phyloP scores from a whole-genome alignment of 2,888 invertebrate genomes.

The Callosobruchus maculatus region DNA sequence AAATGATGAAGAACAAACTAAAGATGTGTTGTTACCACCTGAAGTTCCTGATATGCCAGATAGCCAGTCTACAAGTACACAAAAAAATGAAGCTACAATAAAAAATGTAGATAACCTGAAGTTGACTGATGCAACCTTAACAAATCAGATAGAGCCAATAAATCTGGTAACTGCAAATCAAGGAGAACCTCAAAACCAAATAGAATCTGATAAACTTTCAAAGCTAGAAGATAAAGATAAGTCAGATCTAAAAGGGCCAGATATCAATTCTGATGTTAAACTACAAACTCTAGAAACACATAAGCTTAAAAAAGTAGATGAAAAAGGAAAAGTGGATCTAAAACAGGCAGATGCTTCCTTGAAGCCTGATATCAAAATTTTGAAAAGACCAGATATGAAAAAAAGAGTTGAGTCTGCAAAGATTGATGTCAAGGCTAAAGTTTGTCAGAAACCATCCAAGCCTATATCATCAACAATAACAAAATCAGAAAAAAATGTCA shows the following conservation, averaged over 20 bases:
- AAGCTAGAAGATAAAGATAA: background rate
- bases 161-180: background rate
- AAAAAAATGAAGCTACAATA: background rate
- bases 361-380: background rate
- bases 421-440: background rate
- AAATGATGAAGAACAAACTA: background rate
- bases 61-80: background rate
- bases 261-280: background rate
- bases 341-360: background rate
- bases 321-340: background rate
- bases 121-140: background rate
- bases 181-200: background rate
- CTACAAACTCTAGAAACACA: background rate
- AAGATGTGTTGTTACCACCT: background rate
- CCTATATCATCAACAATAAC: background rate
- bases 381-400: background rate
- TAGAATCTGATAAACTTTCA: background rate
- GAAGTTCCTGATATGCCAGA: background rate
- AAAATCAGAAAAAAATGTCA: background rate
- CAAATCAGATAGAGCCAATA: background rate
- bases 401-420: background rate
- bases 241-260: background rate
- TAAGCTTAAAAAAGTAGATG: background rate
- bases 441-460: background rate
- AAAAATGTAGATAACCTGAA: background rate